Base-by-base conservation (phyloP, 2,888 invertebrate species). In the Plebejus melissa region DNA sequence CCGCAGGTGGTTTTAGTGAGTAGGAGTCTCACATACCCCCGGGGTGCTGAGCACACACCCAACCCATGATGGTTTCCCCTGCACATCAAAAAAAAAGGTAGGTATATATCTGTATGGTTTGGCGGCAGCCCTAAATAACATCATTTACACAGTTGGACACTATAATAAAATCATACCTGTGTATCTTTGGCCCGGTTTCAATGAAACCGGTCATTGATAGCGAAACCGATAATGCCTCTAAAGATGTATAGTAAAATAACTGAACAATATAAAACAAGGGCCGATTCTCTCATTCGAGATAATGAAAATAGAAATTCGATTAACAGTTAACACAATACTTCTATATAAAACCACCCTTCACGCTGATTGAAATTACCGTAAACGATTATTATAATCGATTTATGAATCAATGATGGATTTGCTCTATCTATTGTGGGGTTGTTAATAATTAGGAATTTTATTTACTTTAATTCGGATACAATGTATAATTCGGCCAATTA, bases 251-350 rank as follows among this genome's bases (percentile, higher is more conserved):
- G 32, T 7, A 65, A 13, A 0, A 65, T 60, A 11, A 60, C 9
- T 65, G 32, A 32, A 65, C 65, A 32, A 65, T 32, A 32, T 32
- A 16, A 65, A 32, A 65, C 60, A 65, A 36, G 32, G 22, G 16
- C 65, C 32, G 32, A 36, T 36, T 4, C 32, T 65, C 32, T 16
- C 32, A 65, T 65, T 36, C 65, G 32, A 13, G 32, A 32, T 65
- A 32, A 65, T 65, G 65, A 32, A 32, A 65, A 65, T 65, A 16
- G 32, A 65, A 36, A 65, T 65, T 65, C 32, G 16, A 65, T 65
- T 65, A 65, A 32, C 11, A 65, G 36, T 65, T 65, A 65, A 32
- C 11, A 65, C 13, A 60, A 13, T 65, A 65, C 4, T 7, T 16
- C 16, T 65, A 16, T 11, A 65, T 65, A 65, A 65, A 65, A 36